Base-by-base conservation (phyloP, 1,140 invertebrate genomes). In the Lepidurus packardi region DNA sequence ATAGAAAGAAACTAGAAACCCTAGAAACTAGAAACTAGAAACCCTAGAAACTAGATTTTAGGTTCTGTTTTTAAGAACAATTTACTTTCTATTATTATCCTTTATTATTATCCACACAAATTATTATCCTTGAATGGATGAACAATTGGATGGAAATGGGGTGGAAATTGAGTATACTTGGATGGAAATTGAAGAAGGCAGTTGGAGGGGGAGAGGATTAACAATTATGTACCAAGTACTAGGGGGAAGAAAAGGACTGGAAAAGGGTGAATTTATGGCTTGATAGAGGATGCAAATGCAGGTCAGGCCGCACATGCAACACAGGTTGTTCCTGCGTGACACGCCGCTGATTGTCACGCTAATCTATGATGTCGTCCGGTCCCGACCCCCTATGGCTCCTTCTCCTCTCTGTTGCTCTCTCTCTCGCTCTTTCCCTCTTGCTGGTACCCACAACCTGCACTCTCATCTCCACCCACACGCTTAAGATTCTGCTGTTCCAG, bases 271-370 rank as follows among this genome's bases (percentile, higher is more conserved):
- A 65, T 65, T 65, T 65, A 65, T 65, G 53, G 53, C 53, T 65
- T 65, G 53, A 65, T 65, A 65, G 53, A 65, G 53, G 53, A 65
- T 65, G 53, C 53, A 65, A 65, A 65, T 65, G 53, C 53, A 65
- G 53, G 53, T 65, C 53, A 65, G 53, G 21, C 16, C 53, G 53
- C 53, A 65, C 53, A 65, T 11, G 53, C 53, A 65, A 65, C 53
- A 65, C 53, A 65, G 53, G 53, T 65, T 65, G 53, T 65, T 65
- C 53, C 53, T 65, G 53, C 53, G 53, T 65, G 53, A 65, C 53
- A 65, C 53, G 53, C 53, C 53, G 53, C 53, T 65, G 53, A 65
- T 65, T 65, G 53, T 65, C 53, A 65, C 53, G 53, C 53, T 65
- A 65, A 65, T 65, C 53, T 65, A 65, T 65, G 53, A 65, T 65